These are phyloP conservation scores for Panzeria rudis DNA, from an alignment of 2,888 invertebrate genomes.

Conservation along the genomic window DNA sequence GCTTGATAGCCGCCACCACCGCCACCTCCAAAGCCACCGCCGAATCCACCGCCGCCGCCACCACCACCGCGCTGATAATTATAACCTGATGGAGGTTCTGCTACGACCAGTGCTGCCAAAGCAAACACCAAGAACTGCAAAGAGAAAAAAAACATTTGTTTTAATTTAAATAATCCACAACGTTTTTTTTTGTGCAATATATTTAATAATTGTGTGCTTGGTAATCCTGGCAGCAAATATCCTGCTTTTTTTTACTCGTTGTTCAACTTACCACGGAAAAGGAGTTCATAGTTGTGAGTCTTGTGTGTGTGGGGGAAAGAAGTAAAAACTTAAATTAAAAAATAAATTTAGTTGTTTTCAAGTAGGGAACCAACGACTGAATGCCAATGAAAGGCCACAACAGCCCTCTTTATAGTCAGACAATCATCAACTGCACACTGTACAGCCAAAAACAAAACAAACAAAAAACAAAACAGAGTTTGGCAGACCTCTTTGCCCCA, in stretches of 20 bases:
- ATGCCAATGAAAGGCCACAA: conserved; percentile 82
- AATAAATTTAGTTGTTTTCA: conserved; percentile 83
- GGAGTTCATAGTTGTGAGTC: conserved; percentile 84
- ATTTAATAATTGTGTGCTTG: not conserved
- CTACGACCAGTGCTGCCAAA: conserved; percentile 89
- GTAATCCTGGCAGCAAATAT: conserved; percentile 67
- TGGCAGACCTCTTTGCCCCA: conserved; percentile 36
- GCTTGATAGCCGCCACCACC: conserved; percentile 90
- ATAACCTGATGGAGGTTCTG: conserved; percentile 91
- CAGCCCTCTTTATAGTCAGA: conserved; percentile 83
- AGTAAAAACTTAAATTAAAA: conserved; percentile 81
- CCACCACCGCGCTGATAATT: conserved; percentile 89
- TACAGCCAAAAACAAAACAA: conserved; percentile 38
- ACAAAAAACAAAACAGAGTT: not conserved
- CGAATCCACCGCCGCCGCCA: conserved; percentile 83
- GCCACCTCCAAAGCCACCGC: conserved; percentile 82
- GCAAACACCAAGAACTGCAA: conserved; percentile 92
- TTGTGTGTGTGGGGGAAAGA: conserved; percentile 82
- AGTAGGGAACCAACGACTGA: conserved; percentile 84
- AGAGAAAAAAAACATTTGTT: conserved; percentile 51
- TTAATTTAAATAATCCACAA: not conserved
- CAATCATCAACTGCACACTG: conserved; percentile 50
- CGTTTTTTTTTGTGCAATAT: not conserved
- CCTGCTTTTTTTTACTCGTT: conserved; percentile 38
- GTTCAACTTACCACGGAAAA: conserved; percentile 83